Percentiles rank a stretch among this genome's conserved stretches.
phyloP scores from a whole-genome alignment of 2,888 invertebrate species.

The Oscheius onirici region DNA sequence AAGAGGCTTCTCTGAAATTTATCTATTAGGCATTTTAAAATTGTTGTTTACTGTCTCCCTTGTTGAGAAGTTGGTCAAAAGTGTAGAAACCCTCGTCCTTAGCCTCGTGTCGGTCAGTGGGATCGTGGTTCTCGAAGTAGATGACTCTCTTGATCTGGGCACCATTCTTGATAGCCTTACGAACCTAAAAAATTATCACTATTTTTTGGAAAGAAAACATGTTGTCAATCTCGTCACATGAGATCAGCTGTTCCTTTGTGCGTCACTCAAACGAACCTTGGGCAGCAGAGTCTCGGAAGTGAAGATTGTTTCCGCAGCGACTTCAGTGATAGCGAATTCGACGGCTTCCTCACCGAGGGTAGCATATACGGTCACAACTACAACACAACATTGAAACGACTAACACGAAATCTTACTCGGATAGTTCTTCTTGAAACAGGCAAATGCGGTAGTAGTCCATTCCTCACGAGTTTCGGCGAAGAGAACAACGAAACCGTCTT shows the following conservation, averaged over 20 bases:
- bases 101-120: constrained; percentile 45
- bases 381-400: constrained; percentile 38
- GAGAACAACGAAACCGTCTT: constrained; percentile 79
- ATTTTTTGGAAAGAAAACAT: constrained; percentile 8
- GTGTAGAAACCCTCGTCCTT: constrained; percentile 48
- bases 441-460: constrained; percentile 96
- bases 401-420: constrained; percentile 76
- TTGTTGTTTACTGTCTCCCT: constrained; percentile 45
- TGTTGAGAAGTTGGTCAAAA: constrained; percentile 58
- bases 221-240: constrained; percentile 17
- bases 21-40: background rate
- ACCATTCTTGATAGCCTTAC: constrained; percentile 61
- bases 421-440: constrained; percentile 92
- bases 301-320: constrained; percentile 90
- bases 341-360: constrained; percentile 96
- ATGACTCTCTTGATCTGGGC: constrained; percentile 61
- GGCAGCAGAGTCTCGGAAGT: constrained; percentile 85
- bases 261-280: constrained; percentile 34
- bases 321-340: constrained; percentile 94
- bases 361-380: constrained; percentile 94
- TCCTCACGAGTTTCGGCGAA: constrained; percentile 97
- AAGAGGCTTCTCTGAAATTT: constrained; percentile 40
- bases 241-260: constrained; percentile 10
- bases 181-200: constrained; percentile 39
- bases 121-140: constrained; percentile 63